phyloP scores from a whole-genome alignment of 2,888 invertebrate genomes.

The Suillia variegata region DNA sequence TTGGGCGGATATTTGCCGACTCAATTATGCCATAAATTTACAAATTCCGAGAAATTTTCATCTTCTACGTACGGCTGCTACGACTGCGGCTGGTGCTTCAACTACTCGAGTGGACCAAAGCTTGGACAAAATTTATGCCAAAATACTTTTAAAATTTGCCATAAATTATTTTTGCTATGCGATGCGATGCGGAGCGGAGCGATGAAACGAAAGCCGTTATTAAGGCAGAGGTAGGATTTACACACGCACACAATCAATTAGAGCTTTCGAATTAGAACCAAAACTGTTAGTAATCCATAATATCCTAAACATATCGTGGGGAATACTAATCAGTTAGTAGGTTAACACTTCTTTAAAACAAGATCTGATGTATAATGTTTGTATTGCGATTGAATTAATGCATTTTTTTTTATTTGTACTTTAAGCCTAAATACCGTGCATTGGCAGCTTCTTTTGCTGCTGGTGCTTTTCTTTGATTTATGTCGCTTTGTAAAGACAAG shows the following conservation, averaged over 20 bases:
- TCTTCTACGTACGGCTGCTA: not conserved
- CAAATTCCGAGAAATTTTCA: not conserved
- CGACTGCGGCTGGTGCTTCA: too few relatives aligned
- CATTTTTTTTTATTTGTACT: not conserved
- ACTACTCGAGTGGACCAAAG: not conserved
- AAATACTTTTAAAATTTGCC: slow-evolving; percentile 6
- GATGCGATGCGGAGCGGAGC: too few relatives aligned
- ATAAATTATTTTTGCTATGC: slow-evolving; percentile 6
- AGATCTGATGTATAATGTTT: too few relatives aligned
- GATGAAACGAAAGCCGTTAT: not conserved
- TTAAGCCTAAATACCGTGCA: not conserved
- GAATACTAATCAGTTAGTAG: too few relatives aligned
- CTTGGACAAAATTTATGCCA: slow-evolving; percentile 7
- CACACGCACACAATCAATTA: too few relatives aligned
- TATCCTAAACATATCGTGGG: too few relatives aligned
- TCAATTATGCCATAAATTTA: slow-evolving; percentile 4
- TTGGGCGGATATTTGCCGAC: too few relatives aligned
- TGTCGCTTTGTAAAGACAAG: not conserved
- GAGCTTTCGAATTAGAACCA: too few relatives aligned
- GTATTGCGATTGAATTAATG: too few relatives aligned
- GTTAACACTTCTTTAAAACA: too few relatives aligned
- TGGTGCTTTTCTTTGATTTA: not conserved
- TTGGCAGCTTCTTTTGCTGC: not conserved
- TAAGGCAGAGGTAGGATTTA: too few relatives aligned
- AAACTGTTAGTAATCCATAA: too few relatives aligned